Evolutionary conservation across 2,888 invertebrate genomes (phyloP).

Genomic region (Dione juno): DNA sequence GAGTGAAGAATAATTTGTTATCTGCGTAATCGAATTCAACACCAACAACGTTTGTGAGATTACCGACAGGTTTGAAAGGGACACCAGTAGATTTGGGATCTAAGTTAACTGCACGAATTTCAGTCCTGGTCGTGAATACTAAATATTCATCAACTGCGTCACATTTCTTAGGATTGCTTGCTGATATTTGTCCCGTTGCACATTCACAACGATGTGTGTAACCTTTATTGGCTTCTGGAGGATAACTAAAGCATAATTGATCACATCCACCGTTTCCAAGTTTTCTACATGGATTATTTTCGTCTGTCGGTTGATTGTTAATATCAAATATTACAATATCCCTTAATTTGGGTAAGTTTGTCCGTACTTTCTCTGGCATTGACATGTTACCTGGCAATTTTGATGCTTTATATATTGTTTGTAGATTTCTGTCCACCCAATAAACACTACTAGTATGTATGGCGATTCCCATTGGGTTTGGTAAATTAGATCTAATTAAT

Average conservation of each 20-base stretch:
- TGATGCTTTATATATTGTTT: constrained; percentile 91
- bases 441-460: constrained; percentile 92
- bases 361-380: constrained; percentile 88
- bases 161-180: constrained; percentile 88
- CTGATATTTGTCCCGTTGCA: constrained; percentile 90
- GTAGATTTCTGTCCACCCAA: constrained; percentile 97
- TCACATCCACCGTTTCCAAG: constrained; percentile 93
- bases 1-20: constrained; percentile 94
- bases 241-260: constrained; percentile 97
- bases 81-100: constrained; percentile 91
- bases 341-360: constrained; percentile 92
- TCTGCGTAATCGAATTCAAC: constrained; percentile 97
- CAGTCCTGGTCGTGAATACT: constrained; percentile 96
- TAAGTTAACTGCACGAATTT: constrained; percentile 95
- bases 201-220: constrained; percentile 92
- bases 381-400: constrained; percentile 89
- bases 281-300: constrained; percentile 90
- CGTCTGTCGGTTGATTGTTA: constrained; percentile 93
- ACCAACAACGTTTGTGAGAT: constrained; percentile 96
- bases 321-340: constrained; percentile 96
- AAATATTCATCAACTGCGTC: constrained; percentile 94
- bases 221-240: constrained; percentile 84
- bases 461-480: constrained; percentile 97
- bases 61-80: constrained; percentile 93
- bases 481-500: constrained; percentile 92